Conservation (phyloP, 2,113 vertebrate genomes). For the Tetrao urogallus region DNA sequence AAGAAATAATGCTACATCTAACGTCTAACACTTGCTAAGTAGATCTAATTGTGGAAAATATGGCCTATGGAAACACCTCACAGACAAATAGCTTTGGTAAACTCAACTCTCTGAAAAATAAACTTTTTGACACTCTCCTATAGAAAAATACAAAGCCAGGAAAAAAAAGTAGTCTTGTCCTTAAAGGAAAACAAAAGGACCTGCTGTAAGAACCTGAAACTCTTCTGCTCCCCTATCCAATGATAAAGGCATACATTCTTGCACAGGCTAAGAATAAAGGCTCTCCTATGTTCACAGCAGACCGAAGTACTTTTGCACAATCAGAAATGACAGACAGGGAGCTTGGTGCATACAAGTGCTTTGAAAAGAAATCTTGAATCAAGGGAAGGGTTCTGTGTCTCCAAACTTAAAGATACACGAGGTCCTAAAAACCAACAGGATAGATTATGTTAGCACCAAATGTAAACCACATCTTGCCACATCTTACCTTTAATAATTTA, state of each 20-base stretch:
- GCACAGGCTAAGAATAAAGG: neutral
- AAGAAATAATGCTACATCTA: neutral
- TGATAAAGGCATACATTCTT: neutral
- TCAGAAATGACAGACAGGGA: neutral
- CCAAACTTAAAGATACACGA: neutral
- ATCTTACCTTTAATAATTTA: neutral
- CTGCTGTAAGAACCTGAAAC: neutral
- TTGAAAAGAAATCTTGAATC: neutral
- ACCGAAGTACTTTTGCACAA: neutral
- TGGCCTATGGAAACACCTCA: neutral
- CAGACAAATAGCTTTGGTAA: neutral
- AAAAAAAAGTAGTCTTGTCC: neutral
- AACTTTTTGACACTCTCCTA: neutral
- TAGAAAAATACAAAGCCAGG: neutral
- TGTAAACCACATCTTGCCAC: neutral
- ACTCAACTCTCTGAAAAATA: neutral
- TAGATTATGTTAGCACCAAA: neutral
- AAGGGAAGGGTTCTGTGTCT: neutral
- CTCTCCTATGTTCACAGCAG: neutral
- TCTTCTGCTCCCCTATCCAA: neutral
- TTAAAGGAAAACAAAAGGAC: neutral
- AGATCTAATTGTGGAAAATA: neutral
- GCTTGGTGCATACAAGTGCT: neutral
- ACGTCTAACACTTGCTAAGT: neutral
- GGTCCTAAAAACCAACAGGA: neutral